These are phyloP conservation scores for Parapristionchus giblindavisi DNA, from an alignment of 2,888 invertebrate species.

Conservation along the genomic window DNA sequence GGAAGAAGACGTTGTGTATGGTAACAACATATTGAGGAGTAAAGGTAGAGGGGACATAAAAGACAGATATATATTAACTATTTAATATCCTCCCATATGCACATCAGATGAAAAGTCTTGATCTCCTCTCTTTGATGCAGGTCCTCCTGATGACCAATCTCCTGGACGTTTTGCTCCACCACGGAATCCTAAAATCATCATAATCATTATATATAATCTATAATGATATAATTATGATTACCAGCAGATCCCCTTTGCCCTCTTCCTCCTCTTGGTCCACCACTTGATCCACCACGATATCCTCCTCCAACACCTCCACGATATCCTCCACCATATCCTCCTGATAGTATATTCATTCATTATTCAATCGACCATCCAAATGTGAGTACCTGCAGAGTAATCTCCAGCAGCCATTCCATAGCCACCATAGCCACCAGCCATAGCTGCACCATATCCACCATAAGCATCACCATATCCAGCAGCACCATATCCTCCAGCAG, in stretches of 20 bases:
- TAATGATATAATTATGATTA: not conserved
- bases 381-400: too few relatives aligned
- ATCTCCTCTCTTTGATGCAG: constrained; percentile 63
- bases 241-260: constrained; percentile 8
- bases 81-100: constrained; percentile 56
- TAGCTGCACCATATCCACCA: not conserved
- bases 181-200: constrained; percentile 27
- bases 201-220: not conserved
- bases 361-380: too few relatives aligned
- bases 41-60: not conserved
- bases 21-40: not conserved
- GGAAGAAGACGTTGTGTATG: not conserved
- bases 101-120: constrained; percentile 63
- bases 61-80: not conserved
- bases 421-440: constrained; percentile 41
- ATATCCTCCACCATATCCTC: constrained; percentile 1
- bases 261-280: constrained; percentile 39
- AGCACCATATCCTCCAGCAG: constrained; percentile 37
- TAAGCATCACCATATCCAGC: constrained; percentile 40
- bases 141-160: constrained; percentile 60
- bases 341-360: too few relatives aligned
- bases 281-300: constrained; percentile 32
- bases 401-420: constrained; percentile 42
- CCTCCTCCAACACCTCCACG: constrained; percentile 39
- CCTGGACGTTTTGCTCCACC: constrained; percentile 63